Conservation (phyloP, 1,140 invertebrate genomes). For the Chymomyza costata region DNA sequence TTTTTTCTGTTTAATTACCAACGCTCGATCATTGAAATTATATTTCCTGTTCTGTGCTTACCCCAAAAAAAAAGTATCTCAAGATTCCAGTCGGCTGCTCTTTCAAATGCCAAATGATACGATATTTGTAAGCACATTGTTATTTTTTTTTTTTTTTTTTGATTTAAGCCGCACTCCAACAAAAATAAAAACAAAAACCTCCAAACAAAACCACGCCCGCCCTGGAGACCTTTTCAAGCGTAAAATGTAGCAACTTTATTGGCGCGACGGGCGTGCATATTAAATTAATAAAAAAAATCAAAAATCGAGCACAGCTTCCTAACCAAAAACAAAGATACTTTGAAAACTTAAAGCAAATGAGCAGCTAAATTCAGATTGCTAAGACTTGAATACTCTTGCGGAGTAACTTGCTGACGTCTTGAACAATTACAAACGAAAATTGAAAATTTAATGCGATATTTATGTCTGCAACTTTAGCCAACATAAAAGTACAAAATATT, state of each 20-base stretch:
- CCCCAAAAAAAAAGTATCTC: slow-evolving; percentile 14
- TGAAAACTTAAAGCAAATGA: too few species aligned
- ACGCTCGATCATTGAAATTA: slow-evolving; percentile 67
- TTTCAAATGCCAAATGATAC: slow-evolving; percentile 1
- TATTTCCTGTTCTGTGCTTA: slow-evolving; percentile 60
- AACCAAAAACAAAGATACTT: too few species aligned
- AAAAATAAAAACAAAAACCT: slow-evolving; percentile 16
- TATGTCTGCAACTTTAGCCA: too few species aligned
- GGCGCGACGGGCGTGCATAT: slow-evolving; percentile 64
- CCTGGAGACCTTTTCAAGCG: slow-evolving; percentile 26
- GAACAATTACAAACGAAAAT: too few species aligned
- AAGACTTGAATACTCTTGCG: too few species aligned
- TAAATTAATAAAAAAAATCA: slow-evolving; percentile 58
- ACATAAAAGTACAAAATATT: too few species aligned
- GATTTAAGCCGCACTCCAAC: slow-evolving; percentile 57
- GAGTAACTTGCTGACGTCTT: too few species aligned
- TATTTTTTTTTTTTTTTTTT: slow-evolving; percentile 55
- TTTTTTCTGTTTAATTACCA: slow-evolving; percentile 70
- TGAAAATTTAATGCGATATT: too few species aligned
- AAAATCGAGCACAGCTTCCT: slow-evolving; percentile 10
- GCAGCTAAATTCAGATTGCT: too few species aligned
- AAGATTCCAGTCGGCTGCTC: neutral
- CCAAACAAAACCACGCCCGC: slow-evolving; percentile 39
- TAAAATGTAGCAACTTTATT: slow-evolving; percentile 73
- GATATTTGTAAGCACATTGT: slow-evolving; percentile 30